phyloP scores from a whole-genome alignment of 2,113 vertebrate genomes.

The Aldabrachelys gigantea region DNA sequence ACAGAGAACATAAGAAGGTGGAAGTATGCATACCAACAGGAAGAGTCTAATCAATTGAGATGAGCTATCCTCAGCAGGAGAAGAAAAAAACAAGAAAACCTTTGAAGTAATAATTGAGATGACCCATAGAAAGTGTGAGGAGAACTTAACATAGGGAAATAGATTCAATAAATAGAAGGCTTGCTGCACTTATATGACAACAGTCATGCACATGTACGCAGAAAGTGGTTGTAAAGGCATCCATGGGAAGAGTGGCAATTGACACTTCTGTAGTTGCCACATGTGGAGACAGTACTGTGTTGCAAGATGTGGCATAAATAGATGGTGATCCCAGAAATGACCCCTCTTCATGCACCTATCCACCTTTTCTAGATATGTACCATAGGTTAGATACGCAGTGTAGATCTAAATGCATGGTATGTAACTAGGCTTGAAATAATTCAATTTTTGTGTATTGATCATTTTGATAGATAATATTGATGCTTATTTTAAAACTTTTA shows the following conservation, averaged over 20 bases:
- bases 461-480: neutral
- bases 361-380: neutral
- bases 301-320: neutral
- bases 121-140: too few species aligned
- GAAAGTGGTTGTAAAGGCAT: neutral
- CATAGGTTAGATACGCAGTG: neutral
- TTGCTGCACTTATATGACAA: neutral
- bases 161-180: neutral
- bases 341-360: neutral
- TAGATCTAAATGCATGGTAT: neutral
- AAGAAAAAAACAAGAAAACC: too few species aligned
- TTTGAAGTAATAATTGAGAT: too few species aligned
- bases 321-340: neutral
- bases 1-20: too few species aligned
- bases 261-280: neutral
- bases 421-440: neutral
- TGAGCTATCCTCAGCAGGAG: too few species aligned
- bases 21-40: too few species aligned
- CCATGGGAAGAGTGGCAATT: conserved; percentile 3
- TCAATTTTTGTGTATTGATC: neutral
- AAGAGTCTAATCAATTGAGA: too few species aligned
- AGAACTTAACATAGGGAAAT: too few species aligned
- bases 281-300: neutral
- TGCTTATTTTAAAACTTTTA: neutral
- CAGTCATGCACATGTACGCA: neutral